Base-by-base conservation (phyloP, 2,888 invertebrate species). In the Punctoribates punctum region DNA sequence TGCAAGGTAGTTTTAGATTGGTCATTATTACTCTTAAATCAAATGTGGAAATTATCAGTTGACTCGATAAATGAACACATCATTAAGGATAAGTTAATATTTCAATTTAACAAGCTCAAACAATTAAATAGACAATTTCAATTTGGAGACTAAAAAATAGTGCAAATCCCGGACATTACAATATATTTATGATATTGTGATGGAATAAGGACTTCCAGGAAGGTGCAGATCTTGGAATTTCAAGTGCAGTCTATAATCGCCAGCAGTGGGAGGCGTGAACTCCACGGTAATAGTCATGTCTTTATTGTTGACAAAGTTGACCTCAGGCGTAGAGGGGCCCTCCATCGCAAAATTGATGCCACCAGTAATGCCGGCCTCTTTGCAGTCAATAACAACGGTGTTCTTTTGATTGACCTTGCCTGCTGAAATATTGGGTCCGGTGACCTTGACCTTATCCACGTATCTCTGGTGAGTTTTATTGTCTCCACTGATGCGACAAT, bases 301-400 rank as follows among this genome's bases (percentile, higher is more conserved):
- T 8, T 76, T 76, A 48, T 78, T 78, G 38, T 77, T 73, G 17
- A 70, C 54, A 51, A 78, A 78, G 25, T 57, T 75, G n/a, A 78
- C 74, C 46, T 78, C 78, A n/a, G 78, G 78, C 54, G 78, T 78
- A 42, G 74, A 73, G 23, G 78, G 77, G 17, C 78, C 78, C 51
- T 78, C 78, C 78, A 78, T 78, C 8, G 77, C 70, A 23, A 78
- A 76, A 29, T 48, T 67, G 60, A 78, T 77, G n/a, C 78, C 78
- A 51, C 78, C 78, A 13, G 74, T 78, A 62, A 78, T 78, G 29
- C 77, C 78, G 17, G 78, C 75, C 27, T 77, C 78, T 51, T 77
- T 76, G 23, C 75, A 73, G 42, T 78, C 77, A 15, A 78, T 70
- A 1, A 27, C 17, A 11, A 78, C 54, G 51, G 77, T 76, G 51